These are phyloP conservation scores for Blennius ocellaris DNA, from an alignment of 2,113 vertebrate genomes.

Conservation along the genomic window DNA sequence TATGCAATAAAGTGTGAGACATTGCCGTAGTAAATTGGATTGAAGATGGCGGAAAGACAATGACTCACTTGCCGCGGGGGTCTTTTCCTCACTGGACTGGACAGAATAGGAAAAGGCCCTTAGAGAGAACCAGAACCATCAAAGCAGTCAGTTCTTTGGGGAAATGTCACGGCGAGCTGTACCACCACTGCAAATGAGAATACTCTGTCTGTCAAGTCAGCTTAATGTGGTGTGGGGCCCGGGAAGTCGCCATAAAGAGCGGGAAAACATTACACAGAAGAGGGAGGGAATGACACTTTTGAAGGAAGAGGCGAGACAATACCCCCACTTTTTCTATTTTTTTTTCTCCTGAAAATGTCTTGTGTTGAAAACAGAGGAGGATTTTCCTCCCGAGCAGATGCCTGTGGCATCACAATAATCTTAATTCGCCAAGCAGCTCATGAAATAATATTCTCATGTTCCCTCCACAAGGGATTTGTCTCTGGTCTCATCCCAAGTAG, in stretches of 20 bases:
- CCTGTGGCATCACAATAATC: conserved; percentile 52
- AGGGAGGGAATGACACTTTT: not conserved
- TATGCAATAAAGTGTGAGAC: conserved; percentile 34
- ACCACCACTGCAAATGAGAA: conserved; percentile 59
- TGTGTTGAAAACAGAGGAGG: conserved; percentile 16
- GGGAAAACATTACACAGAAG: conserved; percentile 18
- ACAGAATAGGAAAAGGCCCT: conserved; percentile 48
- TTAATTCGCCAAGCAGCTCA: conserved; percentile 40
- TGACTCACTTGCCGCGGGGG: conserved; percentile 47
- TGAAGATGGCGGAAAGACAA: conserved; percentile 67
- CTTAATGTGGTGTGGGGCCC: conserved; percentile 32
- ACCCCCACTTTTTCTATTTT: not conserved
- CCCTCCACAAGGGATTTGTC: conserved; percentile 45
- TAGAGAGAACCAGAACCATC: conserved; percentile 47
- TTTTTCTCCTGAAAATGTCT: conserved; percentile 13
- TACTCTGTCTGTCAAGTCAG: conserved; percentile 53
- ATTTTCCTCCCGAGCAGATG: conserved; percentile 39
- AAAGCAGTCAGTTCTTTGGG: conserved; percentile 55
- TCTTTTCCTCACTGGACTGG: conserved; percentile 44
- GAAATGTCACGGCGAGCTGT: conserved; percentile 65
- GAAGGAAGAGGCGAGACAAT: conserved; percentile 33
- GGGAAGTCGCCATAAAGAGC: conserved; percentile 33
- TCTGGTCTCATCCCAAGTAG: conserved; percentile 35
- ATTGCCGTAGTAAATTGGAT: conserved; percentile 60
- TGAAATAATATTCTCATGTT: conserved; percentile 46